phyloP scores from a whole-genome alignment of 2,888 invertebrate species.

The Coelopa pilipes region DNA sequence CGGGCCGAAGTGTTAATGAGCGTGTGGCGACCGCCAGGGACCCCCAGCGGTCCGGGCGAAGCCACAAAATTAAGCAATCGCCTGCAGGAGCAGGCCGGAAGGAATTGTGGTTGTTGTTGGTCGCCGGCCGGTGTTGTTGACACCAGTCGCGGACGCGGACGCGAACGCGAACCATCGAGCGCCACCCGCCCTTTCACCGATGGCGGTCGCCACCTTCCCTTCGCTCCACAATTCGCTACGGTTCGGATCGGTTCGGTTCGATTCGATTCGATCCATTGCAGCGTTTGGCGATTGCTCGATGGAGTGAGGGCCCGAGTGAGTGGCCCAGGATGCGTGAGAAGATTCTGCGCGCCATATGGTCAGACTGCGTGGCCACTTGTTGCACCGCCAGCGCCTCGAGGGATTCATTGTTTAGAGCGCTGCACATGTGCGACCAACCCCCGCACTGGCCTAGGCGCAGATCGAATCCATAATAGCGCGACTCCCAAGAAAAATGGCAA shows the following conservation, averaged over 20 bases:
- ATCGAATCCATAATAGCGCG: slow-evolving; percentile 33
- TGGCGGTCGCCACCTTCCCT: not conserved
- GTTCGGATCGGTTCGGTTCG: not conserved
- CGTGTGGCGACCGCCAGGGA: not conserved
- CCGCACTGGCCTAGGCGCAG: slow-evolving; percentile 24
- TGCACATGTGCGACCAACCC: slow-evolving; percentile 6
- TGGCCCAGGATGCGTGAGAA: slow-evolving; percentile 29
- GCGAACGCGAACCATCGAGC: no score
- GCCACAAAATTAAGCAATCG: not conserved
- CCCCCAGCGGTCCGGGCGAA: not conserved
- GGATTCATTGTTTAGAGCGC: slow-evolving; percentile 28
- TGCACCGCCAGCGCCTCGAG: slow-evolving; percentile 4
- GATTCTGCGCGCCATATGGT: slow-evolving; percentile 31
- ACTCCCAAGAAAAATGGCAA: slow-evolving; percentile 38
- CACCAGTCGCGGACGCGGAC: no score
- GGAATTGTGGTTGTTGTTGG: no score
- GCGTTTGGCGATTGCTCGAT: no score
- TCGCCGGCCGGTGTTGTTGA: no score
- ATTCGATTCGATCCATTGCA: not conserved
- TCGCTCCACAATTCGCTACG: not conserved
- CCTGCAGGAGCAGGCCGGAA: no score
- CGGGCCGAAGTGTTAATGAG: slow-evolving; percentile 32
- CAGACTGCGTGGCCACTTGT: slow-evolving; percentile 4
- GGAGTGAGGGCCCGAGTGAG: not conserved
- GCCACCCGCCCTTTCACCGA: not conserved